phyloP scores from a whole-genome alignment of 2,888 invertebrate genomes.

The Rutpela maculata region DNA sequence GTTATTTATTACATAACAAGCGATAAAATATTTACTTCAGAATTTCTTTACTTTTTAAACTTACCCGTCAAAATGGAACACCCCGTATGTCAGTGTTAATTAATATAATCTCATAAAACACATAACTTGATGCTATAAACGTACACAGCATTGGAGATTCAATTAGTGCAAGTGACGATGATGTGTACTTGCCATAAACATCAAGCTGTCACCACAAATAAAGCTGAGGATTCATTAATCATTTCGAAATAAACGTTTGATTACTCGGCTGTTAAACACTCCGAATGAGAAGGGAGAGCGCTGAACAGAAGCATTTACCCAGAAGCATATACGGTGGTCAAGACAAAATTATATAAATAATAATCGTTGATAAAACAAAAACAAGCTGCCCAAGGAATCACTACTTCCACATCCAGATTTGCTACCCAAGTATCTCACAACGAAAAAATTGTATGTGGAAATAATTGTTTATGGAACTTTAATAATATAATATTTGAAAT shows the following conservation, averaged over 20 bases:
- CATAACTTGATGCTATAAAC: conserved; percentile 23
- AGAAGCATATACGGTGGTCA: neutral
- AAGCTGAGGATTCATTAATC: conserved; percentile 30
- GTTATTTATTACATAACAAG: too few species aligned
- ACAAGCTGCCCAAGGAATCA: too few species aligned
- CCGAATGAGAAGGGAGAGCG: neutral
- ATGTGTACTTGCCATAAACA: conserved; percentile 34
- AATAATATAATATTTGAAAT: too few species aligned
- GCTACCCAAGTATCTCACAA: too few species aligned
- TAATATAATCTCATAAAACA: conserved; percentile 18
- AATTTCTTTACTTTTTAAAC: neutral
- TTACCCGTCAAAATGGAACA: neutral
- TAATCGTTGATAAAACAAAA: too few species aligned
- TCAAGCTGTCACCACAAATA: conserved; percentile 33
- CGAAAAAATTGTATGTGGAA: too few species aligned
- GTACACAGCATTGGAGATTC: conserved; percentile 30
- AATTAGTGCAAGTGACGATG: conserved; percentile 41
- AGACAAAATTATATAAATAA: neutral
- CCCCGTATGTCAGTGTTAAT: conserved; percentile 26
- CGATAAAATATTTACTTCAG: too few species aligned
- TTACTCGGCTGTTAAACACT: neutral
- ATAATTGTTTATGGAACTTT: too few species aligned
- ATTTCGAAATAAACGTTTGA: conserved; percentile 24
- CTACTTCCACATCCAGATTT: too few species aligned
- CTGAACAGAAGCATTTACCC: neutral